Evolutionary conservation across 2,113 vertebrate species (phyloP), one percentile per base, ranked within the genome.

Genomic region (Myanophis thanlyinensis): DNA sequence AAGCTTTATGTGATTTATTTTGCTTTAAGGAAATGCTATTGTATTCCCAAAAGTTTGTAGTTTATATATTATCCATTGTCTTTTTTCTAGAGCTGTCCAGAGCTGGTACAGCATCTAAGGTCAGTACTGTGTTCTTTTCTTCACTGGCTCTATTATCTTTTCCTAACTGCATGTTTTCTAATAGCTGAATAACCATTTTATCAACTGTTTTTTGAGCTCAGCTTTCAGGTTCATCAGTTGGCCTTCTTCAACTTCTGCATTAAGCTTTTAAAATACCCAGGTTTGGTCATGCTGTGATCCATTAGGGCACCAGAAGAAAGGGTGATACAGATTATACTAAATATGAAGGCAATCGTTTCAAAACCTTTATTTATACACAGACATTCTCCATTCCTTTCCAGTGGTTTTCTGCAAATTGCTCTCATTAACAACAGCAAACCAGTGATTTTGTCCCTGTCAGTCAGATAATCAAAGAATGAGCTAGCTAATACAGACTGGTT

Each of bases 81-180:
- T 49, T 98, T 62, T 96, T 98, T 97, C 85, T 97, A 99, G 99
- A 99, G 99, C 91, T 99, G 99, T 94, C 98, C 98, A 46, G 99
- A 99, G 46, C 94, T 99, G 97, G 99, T 99, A 89, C 98, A 99
- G 85, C 99, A 99, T 62, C 97, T 99, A 92, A 98, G 99, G 99
- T 99, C 94, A 98, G 98, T 93, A 90, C 2, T 7, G 5, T 89
- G 52, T 44, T 25, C 44, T 12, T 25, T 25, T 44, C n/a, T 0
- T 90, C 89, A 88, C 0, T 51, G 86, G 56, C 1, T 48, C n/a
- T 35, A 0, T 48, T 56, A 10, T 51, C 94, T 90, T 95, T 27
- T 35, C 51, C 93, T 89, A 54, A 44, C 54, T 56, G n/a, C 30
- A 56, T 73, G 23, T 0, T 90, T 86, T 87, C 46, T n/a, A 51